Evolutionary conservation across 2,888 invertebrate species (phyloP).

Genomic region (Drosophila nr. fundita): DNA sequence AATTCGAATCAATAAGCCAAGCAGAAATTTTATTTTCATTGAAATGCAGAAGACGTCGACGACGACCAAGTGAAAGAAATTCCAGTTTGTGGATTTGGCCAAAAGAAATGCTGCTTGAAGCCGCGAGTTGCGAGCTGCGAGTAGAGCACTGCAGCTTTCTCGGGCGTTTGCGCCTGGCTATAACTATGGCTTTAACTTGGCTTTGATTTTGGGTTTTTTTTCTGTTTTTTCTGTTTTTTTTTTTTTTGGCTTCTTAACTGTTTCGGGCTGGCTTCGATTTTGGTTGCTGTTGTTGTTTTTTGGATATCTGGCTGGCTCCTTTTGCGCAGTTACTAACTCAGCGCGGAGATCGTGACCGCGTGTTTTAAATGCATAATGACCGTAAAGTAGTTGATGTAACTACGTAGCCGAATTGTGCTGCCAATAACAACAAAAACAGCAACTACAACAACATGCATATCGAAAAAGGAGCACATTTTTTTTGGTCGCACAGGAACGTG

Average conservation of each 20-base stretch:
- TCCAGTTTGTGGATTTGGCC: constrained; percentile 62
- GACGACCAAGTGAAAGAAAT: constrained; percentile 74
- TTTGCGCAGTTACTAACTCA: constrained; percentile 81
- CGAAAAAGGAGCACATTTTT: constrained; percentile 64
- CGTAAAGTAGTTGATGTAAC: constrained; percentile 82
- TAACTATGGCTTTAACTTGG: constrained; percentile 53
- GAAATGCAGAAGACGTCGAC: constrained; percentile 65
- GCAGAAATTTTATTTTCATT: constrained; percentile 71
- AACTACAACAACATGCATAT: constrained; percentile 59
- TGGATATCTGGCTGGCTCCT: constrained; percentile 45
- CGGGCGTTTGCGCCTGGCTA: constrained; percentile 49
- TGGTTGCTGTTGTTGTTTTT: constrained; percentile 8
- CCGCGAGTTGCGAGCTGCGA: constrained; percentile 11
- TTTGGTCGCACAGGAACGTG: constrained; percentile 67
- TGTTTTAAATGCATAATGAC: constrained; percentile 85
- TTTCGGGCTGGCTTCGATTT: constrained; percentile 59
- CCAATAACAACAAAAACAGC: constrained; percentile 55
- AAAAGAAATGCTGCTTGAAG: constrained; percentile 66
- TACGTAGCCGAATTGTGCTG: constrained; percentile 69
- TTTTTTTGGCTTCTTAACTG: constrained; percentile 44
- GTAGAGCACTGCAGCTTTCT: constrained; percentile 66
- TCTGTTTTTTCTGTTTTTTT: not conserved
- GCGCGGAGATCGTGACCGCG: constrained; percentile 84
- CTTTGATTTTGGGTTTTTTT: constrained; percentile 57
- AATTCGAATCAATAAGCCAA: constrained; percentile 69